Evolutionary conservation across 2,888 invertebrate species (phyloP), one percentile per base, ranked within the genome.

Genomic region (Amphiduros pacificus): DNA sequence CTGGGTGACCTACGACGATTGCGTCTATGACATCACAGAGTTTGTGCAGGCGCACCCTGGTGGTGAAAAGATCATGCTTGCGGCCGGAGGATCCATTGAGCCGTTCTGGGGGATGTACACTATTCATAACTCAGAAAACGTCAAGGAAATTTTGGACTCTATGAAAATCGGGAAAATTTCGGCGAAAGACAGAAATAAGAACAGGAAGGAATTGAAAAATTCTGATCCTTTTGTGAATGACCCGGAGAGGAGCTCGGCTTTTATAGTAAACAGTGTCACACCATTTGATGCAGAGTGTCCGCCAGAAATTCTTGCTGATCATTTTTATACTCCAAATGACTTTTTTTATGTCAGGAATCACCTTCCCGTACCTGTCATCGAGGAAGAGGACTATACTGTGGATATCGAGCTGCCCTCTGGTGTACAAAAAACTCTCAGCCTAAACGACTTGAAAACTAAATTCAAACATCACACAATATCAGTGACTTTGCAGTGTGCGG

Each of bases 281-380:
- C 98, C 98, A 0, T 99, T 92, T 83, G 98, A 97, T 84, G 98
- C 94, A 0, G 98, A 98, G 84, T 90, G 92, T 60, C 93, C 95
- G 0, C 84, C 90, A 0, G 79, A 87, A 1, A 71, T 93, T 36
- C 85, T 95, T 50, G 87, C 89, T 0, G 89, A 91, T 63, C 88
- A 88, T 77, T 94, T 91, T 73, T 84, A 90, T 62, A 98, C 98
- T 1, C 96, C 97, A 60, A 89, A 88, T 77, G 92, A 94, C 72
- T 82, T 95, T 67, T 98, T 97, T 84, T 98, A 93, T 85, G 92
- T 98, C 26, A 88, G 98, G 59, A 96, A 98, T 86, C 98, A 99
- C 85, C 87, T 98, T 77, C 96, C 98, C 17, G 97, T 98, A 32
- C 98, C 95, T 44, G 86, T 52, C 26, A 28, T 62, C 14, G 50